These are phyloP conservation scores for Drosophila subpulchrella DNA, from an alignment of 1,140 invertebrate species.

Conservation along the genomic window DNA sequence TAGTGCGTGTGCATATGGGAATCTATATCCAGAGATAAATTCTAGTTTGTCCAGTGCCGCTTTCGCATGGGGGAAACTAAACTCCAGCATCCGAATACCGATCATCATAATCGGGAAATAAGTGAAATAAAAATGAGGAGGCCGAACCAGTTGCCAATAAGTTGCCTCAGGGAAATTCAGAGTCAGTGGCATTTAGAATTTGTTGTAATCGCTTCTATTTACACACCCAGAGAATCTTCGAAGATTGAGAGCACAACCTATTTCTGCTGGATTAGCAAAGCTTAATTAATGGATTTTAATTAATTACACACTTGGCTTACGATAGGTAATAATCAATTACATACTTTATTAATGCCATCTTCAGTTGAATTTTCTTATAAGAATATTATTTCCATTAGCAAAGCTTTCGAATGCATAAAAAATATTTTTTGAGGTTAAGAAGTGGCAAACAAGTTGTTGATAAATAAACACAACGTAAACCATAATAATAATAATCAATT, in stretches of 20 bases:
- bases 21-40: conserved; percentile 25
- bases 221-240: conserved; percentile 5
- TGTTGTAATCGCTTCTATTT: conserved; percentile 37
- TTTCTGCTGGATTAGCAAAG: neutral
- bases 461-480: neutral
- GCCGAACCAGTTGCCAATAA: conserved; percentile 37
- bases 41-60: conserved; percentile 47
- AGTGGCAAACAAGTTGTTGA: neutral
- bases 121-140: conserved; percentile 61
- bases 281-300: conserved; percentile 17
- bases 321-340: neutral
- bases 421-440: neutral
- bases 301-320: conserved; percentile 1
- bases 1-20: conserved; percentile 34
- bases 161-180: conserved; percentile 4
- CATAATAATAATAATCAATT: no score
- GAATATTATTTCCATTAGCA: neutral
- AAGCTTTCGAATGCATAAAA: neutral
- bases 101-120: conserved; percentile 43
- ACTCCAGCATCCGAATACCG: conserved; percentile 6
- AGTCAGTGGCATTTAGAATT: conserved; percentile 37
- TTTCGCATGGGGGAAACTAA: conserved; percentile 44
- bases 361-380: neutral
- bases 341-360: neutral
- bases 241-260: conserved; percentile 23